Base-by-base conservation (phyloP, 2,888 invertebrate species). In the Drepana falcataria region DNA sequence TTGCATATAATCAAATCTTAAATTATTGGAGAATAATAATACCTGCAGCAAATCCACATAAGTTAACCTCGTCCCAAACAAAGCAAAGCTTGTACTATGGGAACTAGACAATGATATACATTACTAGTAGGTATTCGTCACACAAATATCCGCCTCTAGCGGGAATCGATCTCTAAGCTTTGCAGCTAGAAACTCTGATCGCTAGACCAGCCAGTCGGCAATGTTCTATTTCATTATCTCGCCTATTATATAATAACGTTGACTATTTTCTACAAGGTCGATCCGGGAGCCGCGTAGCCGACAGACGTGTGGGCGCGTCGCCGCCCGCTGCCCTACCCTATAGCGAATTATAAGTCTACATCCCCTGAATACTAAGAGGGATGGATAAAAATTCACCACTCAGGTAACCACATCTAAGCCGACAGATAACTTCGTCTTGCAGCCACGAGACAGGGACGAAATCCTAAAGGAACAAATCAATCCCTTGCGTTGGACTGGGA, bases 281-380 rank as follows among this genome's bases (percentile, higher is more conserved):
- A 80, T 81, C 80, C 73, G 74, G 69, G 53, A 58, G 68, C 60
- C 60, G 69, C 73, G 71, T 21, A 74, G 73, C 65, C 73, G 67
- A 70, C 65, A 71, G 74, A 70, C 74, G 76, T 74, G 77, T 73
- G 75, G 71, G 74, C 73, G 74, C 72, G 73, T 69, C 66, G 74
- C 72, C 75, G 73, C 73, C 62, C 70, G 79, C 73, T 77, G 79
- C 75, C 75, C 70, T 72, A 77, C 83, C 85, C 83, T 80, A 75
- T 64, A 72, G 79, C 83, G 83, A 87, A 86, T 87, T 87, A 87
- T 84, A 83, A 83, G 79, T 79, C 77, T 77, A 80, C 85, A 73
- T 60, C 75, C 71, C 73, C 75, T 79, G 88, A 87, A 87, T 88
- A 88, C 85, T 86, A 88, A 88, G 77, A 75, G 68, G 79, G 71